A percentile compares a stretch with the other conserved stretches of the same genome.
Evolutionary conservation across 2,113 vertebrate species (phyloP).

Genomic region (Grallaria varia): DNA sequence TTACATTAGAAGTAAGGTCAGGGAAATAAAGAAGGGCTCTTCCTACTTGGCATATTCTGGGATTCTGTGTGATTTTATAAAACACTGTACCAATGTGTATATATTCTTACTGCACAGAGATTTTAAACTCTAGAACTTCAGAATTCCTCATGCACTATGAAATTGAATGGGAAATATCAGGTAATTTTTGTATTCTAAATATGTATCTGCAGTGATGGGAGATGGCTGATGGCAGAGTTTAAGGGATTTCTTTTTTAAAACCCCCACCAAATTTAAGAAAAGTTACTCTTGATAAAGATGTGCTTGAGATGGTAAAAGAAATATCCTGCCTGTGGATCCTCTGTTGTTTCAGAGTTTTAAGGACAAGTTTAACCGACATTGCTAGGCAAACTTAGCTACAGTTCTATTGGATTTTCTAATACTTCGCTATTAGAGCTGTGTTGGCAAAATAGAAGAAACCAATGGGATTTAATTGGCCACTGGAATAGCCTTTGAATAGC

Average conservation of each 20-base stretch:
- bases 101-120: neutral
- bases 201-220: neutral
- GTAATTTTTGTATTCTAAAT: neutral
- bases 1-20: neutral
- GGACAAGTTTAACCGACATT: neutral
- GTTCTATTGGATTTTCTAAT: neutral
- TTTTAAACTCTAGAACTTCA: neutral
- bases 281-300: neutral
- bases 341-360: neutral
- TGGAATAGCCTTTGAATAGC: neutral
- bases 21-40: neutral
- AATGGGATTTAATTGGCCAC: neutral
- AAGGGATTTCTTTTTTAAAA: neutral
- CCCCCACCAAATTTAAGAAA: neutral
- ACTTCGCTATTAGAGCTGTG: neutral
- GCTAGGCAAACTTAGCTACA: neutral
- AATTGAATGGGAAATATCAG: neutral
- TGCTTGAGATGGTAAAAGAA: neutral
- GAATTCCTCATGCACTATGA: neutral
- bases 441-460: slow-evolving; percentile 34
- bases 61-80: neutral
- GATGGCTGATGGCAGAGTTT: neutral
- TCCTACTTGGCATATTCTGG: neutral
- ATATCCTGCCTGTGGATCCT: rapidly evolving
- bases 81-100: rapidly evolving